phyloP scores from a whole-genome alignment of 1,140 invertebrate species.

The Potamilus streckersoni region DNA sequence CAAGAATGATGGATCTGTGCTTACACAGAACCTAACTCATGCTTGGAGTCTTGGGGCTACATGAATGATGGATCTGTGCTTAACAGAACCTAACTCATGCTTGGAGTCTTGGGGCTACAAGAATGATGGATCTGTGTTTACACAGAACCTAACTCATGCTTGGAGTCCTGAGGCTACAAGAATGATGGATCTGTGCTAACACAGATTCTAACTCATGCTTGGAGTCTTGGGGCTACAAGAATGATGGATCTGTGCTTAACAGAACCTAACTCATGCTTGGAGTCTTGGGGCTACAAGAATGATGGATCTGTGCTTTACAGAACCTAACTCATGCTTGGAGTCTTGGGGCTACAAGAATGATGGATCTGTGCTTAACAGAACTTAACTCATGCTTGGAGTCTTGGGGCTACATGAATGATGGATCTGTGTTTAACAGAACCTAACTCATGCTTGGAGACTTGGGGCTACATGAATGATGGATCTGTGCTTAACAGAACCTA shows the following conservation, averaged over 20 bases:
- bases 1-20: not conserved
- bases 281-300: not conserved
- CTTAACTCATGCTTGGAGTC: too few species aligned
- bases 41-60: not conserved
- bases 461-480: not conserved
- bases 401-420: too few species aligned
- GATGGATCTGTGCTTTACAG: not conserved
- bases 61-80: not conserved
- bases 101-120: too few species aligned
- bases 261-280: not conserved
- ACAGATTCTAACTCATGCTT: not conserved
- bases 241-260: not conserved
- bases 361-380: too few species aligned
- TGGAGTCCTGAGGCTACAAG: not conserved
- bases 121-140: too few species aligned
- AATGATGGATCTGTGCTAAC: not conserved
- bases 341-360: not conserved
- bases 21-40: not conserved
- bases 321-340: not conserved
- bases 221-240: not conserved
- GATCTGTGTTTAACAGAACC: too few species aligned
- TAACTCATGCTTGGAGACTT: not conserved
- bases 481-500: not conserved
- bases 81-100: too few species aligned
- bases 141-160: too few species aligned